A percentile compares a stretch with the other conserved stretches of the same genome.
phyloP scores from a whole-genome alignment of 2,888 invertebrate species.

The Palloptera scutellata region DNA sequence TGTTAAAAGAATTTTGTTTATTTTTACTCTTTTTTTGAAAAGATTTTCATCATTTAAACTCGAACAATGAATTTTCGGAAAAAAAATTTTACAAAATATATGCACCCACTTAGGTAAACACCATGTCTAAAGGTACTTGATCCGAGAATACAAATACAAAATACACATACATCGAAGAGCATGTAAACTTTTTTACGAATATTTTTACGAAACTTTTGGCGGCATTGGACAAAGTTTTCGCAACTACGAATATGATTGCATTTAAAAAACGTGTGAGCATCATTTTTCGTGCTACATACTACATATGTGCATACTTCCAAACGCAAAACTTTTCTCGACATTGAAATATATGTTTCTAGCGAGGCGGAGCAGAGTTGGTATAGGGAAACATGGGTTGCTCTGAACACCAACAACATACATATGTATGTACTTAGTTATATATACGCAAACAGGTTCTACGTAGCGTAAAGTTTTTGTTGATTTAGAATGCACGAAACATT shows the following conservation, averaged over 20 bases:
- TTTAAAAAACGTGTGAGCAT: neutral
- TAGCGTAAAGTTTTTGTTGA: too few species aligned
- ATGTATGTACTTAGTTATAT: too few species aligned
- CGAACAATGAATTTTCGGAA: constrained; percentile 2
- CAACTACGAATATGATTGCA: constrained; percentile 7
- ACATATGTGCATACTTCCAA: neutral
- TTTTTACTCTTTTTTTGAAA: neutral
- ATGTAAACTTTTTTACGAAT: constrained; percentile 6
- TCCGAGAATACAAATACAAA: neutral
- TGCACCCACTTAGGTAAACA: constrained; percentile 17
- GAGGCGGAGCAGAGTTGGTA: too few species aligned
- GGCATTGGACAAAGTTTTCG: constrained; percentile 9
- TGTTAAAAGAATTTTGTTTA: neutral
- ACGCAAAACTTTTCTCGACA: too few species aligned
- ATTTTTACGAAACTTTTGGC: neutral
- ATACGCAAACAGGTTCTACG: too few species aligned
- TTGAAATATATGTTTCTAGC: too few species aligned
- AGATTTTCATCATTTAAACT: neutral
- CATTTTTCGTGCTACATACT: neutral
- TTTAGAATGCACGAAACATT: too few species aligned
- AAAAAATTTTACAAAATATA: constrained; percentile 1
- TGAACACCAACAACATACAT: too few species aligned
- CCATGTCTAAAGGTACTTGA: constrained; percentile 16
- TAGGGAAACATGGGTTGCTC: too few species aligned
- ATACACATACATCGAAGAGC: too few species aligned